Conservation (phyloP, 2,888 invertebrate genomes). For the Gryllus longicercus region DNA sequence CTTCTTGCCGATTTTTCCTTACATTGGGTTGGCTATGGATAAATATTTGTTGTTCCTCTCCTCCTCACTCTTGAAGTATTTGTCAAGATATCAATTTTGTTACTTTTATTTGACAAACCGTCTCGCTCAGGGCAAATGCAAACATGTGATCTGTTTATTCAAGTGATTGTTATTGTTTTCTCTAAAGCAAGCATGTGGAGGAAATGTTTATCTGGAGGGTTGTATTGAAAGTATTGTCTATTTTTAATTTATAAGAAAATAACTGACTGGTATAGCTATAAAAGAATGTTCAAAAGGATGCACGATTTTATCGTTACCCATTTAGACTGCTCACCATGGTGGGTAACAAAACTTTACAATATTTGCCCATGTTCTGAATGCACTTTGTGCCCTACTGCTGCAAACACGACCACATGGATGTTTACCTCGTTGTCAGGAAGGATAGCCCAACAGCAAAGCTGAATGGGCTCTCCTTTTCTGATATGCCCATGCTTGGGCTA, state of each 20-base stretch:
- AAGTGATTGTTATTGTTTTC: background rate
- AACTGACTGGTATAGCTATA: background rate
- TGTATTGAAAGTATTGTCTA: background rate
- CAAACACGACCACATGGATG: background rate
- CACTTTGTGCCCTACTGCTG: slow-evolving; percentile 1
- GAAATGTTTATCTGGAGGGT: background rate
- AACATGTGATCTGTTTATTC: too few relatives aligned
- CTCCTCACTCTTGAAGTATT: slow-evolving; percentile 19
- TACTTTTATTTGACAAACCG: too few relatives aligned
- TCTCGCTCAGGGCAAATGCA: too few relatives aligned
- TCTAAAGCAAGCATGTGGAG: background rate
- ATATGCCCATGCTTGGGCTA: background rate
- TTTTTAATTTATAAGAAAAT: background rate
- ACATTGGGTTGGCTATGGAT: slow-evolving; percentile 29
- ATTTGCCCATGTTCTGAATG: slow-evolving; percentile 10
- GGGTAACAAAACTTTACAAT: background rate
- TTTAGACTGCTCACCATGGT: background rate
- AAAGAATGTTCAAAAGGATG: background rate
- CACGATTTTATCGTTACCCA: background rate
- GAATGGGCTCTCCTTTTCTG: background rate
- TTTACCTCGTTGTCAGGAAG: background rate
- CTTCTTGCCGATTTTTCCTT: slow-evolving; percentile 26
- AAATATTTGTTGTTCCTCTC: slow-evolving; percentile 22
- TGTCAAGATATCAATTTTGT: too few relatives aligned
- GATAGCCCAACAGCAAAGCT: background rate